Evolutionary conservation across 2,888 invertebrate species (phyloP), one percentile per base, ranked within the genome.

Genomic region (Coecobrya sp.): DNA sequence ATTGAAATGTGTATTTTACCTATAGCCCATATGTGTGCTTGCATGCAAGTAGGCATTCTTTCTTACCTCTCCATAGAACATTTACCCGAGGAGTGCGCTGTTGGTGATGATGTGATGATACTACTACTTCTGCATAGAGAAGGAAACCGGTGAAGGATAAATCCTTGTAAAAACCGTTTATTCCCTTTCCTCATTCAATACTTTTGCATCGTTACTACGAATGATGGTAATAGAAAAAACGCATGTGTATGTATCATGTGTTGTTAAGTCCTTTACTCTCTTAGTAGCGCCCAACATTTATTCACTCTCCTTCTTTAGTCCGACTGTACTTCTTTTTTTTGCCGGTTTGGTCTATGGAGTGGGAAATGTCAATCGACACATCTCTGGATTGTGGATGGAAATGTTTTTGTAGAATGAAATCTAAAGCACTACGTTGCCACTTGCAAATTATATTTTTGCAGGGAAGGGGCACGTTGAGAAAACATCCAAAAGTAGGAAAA

Each of bases 111-210:
- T 22, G 27, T 30, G 30, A 45, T 11, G 19, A 73, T 22, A 42
- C 19, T 25, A 19, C 5, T 22, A 19, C 19, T n/a, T 25, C 19
- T 19, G 45, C n/a, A n/a, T 42, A 42, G 16, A 22, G 45, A 22
- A 49, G 27, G 76, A 7, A 16, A 45, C 22, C 27, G 65, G 27
- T 13, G 65, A 68, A 68, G 36, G 36, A 68, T 30, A 76, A 76
- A 76, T 49, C 76, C 42, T 73, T 73, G 68, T 68, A 13, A 27
- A 68, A 68, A 68, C 68, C 76, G 76, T 76, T 76, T 76, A 76
- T 49, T 76, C 76, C 49, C 25, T 25, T 76, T 76, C 27, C 27
- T 16, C 25, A 76, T 45, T 49, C 49, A 73, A 76, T 49, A 49
- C 49, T 22, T 42, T 45, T 73, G 73, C 73, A 45, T 22, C 76